Base-by-base conservation (phyloP, 2,113 vertebrate species). In the Oxygymnocypris stewartii region DNA sequence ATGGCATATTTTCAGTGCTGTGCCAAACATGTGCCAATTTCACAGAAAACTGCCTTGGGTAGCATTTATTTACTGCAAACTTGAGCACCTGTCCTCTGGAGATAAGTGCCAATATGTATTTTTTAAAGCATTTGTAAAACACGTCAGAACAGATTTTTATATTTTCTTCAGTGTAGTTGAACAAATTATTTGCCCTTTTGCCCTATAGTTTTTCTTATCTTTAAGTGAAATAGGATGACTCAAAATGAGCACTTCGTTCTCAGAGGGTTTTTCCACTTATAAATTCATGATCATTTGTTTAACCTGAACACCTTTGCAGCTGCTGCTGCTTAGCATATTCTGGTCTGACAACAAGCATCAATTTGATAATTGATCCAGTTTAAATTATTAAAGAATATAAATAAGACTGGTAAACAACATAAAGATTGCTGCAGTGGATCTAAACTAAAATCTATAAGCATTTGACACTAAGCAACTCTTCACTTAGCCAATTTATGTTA, bases 21-120 rank as follows among this genome's bases (percentile, higher is more conserved):
- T 61, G 42, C 31, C 77, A 61, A 84, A 77, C 54, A 80, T 28
- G 75, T 87, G 71, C 88, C 75, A 87, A 87, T 87, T 85, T 83
- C 67, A 77, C 67, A 42, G 84, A 78, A 80, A 87, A 89, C 57
- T 82, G 78, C 86, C 79, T 73, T 57, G 67, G 47, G 84, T 78
- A 69, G 86, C 82, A 78, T 79, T 85, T 89, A 85, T 87, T 82
- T 85, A 73, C 49, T 79, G 85, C 44, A 67, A 35, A 84, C 76
- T 40, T 49, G 54, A 81, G 78, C 73, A 86, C 80, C 88, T 89
- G 88, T 82, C 79, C 61, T 75, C 14, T 14, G 31, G 79, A 89
- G 88, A 89, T 89, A 89, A 87, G 84, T 82, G 73, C 37, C 42
- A n/a, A 71, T 86, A 49, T 89, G 82, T 79, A n/a, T 80, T 42